These are phyloP conservation scores for Drosophila sp. DNA, from an alignment of 1,140 invertebrate species.

Conservation along the genomic window DNA sequence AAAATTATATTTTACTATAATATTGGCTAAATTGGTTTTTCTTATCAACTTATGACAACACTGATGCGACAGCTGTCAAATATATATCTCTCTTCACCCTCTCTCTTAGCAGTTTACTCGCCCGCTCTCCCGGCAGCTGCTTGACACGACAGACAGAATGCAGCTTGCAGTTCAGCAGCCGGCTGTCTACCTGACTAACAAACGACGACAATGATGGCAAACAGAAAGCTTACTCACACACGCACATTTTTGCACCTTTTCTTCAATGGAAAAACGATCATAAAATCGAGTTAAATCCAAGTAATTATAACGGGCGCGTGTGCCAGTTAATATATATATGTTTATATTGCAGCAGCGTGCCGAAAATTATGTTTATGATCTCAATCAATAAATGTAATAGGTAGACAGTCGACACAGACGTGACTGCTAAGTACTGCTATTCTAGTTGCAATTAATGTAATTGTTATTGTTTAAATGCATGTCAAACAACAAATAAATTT, in stretches of 20 bases:
- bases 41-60: too few relatives aligned
- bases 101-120: not conserved
- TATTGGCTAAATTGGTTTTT: too few relatives aligned
- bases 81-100: slow-evolving; percentile 1
- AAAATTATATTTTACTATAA: too few relatives aligned
- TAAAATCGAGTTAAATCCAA: slow-evolving; percentile 44
- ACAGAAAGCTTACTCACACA: not conserved
- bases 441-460: slow-evolving; percentile 29
- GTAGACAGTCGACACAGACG: not conserved
- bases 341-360: slow-evolving; percentile 30
- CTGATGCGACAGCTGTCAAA: slow-evolving; percentile 24
- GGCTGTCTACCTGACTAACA: slow-evolving; percentile 22
- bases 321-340: slow-evolving; percentile 21
- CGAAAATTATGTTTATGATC: slow-evolving; percentile 25
- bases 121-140: slow-evolving; percentile 24
- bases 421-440: not conserved
- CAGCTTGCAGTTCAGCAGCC: slow-evolving; percentile 24
- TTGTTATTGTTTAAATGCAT: slow-evolving; percentile 22
- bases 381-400: not conserved
- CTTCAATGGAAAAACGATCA: slow-evolving; percentile 49
- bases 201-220: too few relatives aligned
- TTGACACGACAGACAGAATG: slow-evolving; percentile 5
- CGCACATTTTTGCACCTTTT: slow-evolving; percentile 20
- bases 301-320: slow-evolving; percentile 49
- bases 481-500: slow-evolving; percentile 20